Evolutionary conservation across 1,140 invertebrate genomes (phyloP), one percentile per base, ranked within the genome.

Genomic region (Anastrepha ludens): DNA sequence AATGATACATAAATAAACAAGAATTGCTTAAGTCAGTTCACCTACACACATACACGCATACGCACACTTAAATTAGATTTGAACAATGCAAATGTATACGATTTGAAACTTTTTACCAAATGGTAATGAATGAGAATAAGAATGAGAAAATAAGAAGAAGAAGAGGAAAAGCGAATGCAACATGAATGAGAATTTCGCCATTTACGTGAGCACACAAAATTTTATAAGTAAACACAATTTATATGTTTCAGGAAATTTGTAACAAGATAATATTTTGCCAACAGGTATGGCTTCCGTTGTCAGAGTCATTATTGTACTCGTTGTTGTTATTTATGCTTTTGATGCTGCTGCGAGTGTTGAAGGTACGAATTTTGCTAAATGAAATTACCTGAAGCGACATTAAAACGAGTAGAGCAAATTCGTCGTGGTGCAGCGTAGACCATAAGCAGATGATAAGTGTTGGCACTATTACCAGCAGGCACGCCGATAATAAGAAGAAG

Each of bases 251-350:
- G 47, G 39, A 41, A 81, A 81, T 47, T 81, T 41, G 74, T 81
- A 81, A 81, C 74, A 81, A 81, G 74, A 81, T 81, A 81, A 81
- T 81, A 81, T 81, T 81, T 81, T 81, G 74, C 74, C 74, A 81
- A 81, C 74, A 81, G 74, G 74, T 81, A 81, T 81, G 74, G 74
- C 74, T 81, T 81, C 74, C 74, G 74, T 81, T 81, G 74, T 81
- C 47, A 81, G 47, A 20, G 74, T 81, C 74, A 81, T 81, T 81
- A 81, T 81, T 81, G 44, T 81, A 47, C 17, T 81, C 17, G 47
- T 41, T 29, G 5, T n/a, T 29, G 74, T 9, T 81, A 47, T 78
- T 78, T 17, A 5, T 78, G 44, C 20, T 78, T 17, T 20, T 81
- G 50, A 2, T 81, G 7, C 11, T 81, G 47, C 55, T 55, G 47